Conservation (phyloP, 1,140 invertebrate genomes). For the Aphaenogaster rudis region DNA sequence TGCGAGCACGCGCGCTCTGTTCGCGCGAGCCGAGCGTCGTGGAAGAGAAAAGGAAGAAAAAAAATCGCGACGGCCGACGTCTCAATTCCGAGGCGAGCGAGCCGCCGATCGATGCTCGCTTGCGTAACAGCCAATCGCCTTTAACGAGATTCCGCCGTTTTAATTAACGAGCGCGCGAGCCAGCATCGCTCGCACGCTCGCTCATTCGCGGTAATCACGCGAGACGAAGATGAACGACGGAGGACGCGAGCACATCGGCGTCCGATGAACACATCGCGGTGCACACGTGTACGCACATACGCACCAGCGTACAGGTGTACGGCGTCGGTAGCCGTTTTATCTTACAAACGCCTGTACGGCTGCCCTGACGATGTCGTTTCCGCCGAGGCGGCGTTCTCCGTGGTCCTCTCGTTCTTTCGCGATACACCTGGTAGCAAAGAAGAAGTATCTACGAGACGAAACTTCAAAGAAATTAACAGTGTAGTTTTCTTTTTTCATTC, state of each 20-base stretch:
- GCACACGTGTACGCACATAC: slow-evolving; percentile 73
- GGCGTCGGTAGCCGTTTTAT: slow-evolving; percentile 74
- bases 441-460: not conserved
- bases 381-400: slow-evolving; percentile 28
- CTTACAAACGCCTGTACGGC: slow-evolving; percentile 75
- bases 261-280: slow-evolving; percentile 75
- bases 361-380: slow-evolving; percentile 75
- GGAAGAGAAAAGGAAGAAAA: slow-evolving; percentile 26
- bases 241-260: slow-evolving; percentile 43
- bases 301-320: slow-evolving; percentile 71
- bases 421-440: not conserved
- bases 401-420: slow-evolving; percentile 27
- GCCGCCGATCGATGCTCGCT: slow-evolving; percentile 67
- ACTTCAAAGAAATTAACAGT: not conserved
- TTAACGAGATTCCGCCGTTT: slow-evolving; percentile 74
- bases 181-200: slow-evolving; percentile 10
- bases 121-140: slow-evolving; percentile 73
- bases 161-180: slow-evolving; percentile 73
- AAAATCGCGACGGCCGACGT: slow-evolving; percentile 57
- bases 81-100: slow-evolving; percentile 70
- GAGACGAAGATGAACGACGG: slow-evolving; percentile 27
- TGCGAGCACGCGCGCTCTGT: not conserved
- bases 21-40: not conserved
- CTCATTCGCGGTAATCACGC: slow-evolving; percentile 60
- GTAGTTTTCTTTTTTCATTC: not conserved